A percentile compares a stretch with the other conserved stretches of the same genome.
Evolutionary conservation across 2,113 vertebrate species (phyloP).

Genomic region (Pterocles orientalis): DNA sequence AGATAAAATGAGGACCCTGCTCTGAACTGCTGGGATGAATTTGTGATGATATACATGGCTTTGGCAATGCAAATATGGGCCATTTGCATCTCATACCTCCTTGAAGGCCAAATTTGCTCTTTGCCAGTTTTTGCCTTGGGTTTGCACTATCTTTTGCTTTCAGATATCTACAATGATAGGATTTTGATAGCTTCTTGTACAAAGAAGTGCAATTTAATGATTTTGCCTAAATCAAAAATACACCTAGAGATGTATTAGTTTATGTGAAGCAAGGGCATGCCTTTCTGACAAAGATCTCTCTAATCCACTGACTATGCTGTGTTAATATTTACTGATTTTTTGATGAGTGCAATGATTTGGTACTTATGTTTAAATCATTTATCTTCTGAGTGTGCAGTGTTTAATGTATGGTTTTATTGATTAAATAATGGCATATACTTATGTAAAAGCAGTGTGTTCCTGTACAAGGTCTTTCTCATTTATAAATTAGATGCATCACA

Average conservation of each 20-base stretch:
- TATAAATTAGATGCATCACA: background rate
- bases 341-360: background rate
- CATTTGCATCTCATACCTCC: background rate
- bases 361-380: background rate
- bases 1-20: background rate
- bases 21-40: background rate
- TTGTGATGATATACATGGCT: background rate
- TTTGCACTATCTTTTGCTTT: background rate
- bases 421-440: background rate
- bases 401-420: background rate
- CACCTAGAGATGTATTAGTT: background rate
- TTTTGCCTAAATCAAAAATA: background rate
- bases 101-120: background rate
- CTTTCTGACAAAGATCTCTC: background rate
- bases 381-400: background rate
- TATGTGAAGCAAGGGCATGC: background rate
- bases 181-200: background rate
- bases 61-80: background rate
- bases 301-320: accelerated
- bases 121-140: background rate
- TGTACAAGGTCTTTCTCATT: background rate
- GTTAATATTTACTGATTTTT: background rate
- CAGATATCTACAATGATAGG: background rate
- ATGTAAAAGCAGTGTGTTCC: background rate
- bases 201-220: background rate